Percentiles rank a stretch among this genome's conserved stretches.
Evolutionary conservation across 2,797 vertebrate species (phyloP).

Genomic region (Glossophaga mutica): DNA sequence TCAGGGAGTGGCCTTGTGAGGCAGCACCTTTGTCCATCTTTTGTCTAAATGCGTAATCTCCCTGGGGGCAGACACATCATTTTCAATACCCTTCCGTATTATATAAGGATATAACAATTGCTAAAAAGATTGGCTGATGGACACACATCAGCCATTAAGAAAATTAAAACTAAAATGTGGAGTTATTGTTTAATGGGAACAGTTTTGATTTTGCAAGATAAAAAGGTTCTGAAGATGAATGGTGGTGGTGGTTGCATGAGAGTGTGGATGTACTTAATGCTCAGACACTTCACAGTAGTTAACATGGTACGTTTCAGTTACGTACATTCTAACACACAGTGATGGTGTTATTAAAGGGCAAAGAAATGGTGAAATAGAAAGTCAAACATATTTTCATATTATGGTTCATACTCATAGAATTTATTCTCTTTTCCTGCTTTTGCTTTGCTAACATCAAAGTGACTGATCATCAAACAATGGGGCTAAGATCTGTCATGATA

Average conservation of each 20-base stretch:
- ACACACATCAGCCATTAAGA: background rate
- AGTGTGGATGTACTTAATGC: background rate
- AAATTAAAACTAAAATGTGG: constrained; percentile 39
- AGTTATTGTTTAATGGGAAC: background rate
- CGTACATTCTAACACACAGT: background rate
- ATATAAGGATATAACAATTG: constrained; percentile 24
- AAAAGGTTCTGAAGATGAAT: background rate
- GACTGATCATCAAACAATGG: background rate
- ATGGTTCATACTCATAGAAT: background rate
- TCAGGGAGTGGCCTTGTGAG: background rate
- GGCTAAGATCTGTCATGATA: background rate
- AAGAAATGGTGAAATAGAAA: background rate
- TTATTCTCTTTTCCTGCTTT: background rate
- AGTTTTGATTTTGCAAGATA: background rate
- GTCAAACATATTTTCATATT: background rate
- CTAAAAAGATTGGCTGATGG: background rate
- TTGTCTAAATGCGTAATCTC: background rate
- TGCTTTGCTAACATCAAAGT: background rate
- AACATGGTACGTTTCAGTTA: background rate
- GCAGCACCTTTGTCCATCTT: background rate
- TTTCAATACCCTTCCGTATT: background rate
- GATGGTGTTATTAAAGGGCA: background rate
- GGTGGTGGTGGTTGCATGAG: background rate
- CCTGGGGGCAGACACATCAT: constrained; percentile 7
- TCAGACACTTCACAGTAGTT: background rate